These are phyloP conservation scores for Malacoctenus gilli DNA, from an alignment of 2,797 vertebrate genomes.

Conservation along the genomic window DNA sequence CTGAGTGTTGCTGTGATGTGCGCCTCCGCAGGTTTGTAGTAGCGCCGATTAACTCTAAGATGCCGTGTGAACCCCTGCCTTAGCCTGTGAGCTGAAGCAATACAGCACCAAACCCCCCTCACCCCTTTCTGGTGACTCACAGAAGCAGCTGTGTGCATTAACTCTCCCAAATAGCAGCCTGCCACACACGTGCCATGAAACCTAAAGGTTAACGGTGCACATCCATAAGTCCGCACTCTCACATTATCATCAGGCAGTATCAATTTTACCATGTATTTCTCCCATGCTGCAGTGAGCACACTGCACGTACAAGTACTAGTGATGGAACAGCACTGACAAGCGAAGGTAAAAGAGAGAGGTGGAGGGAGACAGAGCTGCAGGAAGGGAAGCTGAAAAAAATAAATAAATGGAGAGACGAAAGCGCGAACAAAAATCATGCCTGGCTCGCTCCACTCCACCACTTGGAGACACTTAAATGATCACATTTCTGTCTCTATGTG, in stretches of 20 bases:
- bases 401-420: conserved; percentile 14
- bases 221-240: too few relatives aligned
- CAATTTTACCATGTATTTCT: too few relatives aligned
- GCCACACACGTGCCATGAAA: background rate
- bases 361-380: conserved; percentile 17
- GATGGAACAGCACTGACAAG: too few relatives aligned
- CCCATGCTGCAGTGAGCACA: background rate
- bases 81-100: too few relatives aligned
- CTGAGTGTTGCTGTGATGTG: too few relatives aligned
- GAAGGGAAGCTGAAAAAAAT: too few relatives aligned
- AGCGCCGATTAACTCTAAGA: too few relatives aligned
- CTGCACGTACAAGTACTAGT: too few relatives aligned
- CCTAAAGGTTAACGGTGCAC: too few relatives aligned
- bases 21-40: too few relatives aligned
- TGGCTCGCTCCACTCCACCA: conserved; percentile 1
- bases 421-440: conserved; percentile 22
- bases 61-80: too few relatives aligned
- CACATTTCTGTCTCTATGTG: conserved; percentile 14
- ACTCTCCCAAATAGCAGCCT: conserved; percentile 16
- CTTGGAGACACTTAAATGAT: conserved; percentile 42
- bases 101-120: background rate
- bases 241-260: too few relatives aligned
- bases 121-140: background rate
- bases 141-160: conserved; percentile 9
- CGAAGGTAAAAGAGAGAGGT: conserved; percentile 18